Percentiles rank a stretch among this genome's conserved stretches.
These are phyloP conservation scores for Kryptopterus vitreolus DNA, from an alignment of 2,797 vertebrate genomes.

Conservation along the genomic window DNA sequence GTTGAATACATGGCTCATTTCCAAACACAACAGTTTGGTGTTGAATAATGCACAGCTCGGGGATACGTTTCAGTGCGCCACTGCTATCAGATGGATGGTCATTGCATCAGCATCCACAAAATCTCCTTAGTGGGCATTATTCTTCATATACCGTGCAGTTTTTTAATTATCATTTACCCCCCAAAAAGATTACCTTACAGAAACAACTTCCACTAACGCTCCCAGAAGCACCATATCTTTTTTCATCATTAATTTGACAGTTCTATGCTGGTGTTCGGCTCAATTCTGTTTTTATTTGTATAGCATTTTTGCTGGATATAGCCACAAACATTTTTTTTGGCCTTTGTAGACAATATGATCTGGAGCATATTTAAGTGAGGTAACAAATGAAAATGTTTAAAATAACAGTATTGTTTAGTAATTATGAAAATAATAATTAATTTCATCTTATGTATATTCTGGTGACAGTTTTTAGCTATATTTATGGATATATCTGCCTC, in stretches of 20 bases:
- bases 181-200: constrained; percentile 21
- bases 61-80: constrained; percentile 61
- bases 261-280: background rate
- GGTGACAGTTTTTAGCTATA: too few relatives aligned
- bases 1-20: constrained; percentile 58
- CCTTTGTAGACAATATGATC: background rate
- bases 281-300: too few relatives aligned
- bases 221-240: constrained; percentile 1
- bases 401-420: too few relatives aligned
- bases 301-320: too few relatives aligned
- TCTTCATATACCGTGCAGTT: constrained; percentile 35
- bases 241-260: background rate
- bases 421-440: background rate
- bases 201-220: background rate
- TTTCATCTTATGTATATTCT: background rate
- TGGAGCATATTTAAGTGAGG: background rate
- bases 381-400: too few relatives aligned
- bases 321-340: background rate
- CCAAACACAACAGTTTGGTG: constrained; percentile 54
- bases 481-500: background rate
- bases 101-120: constrained; percentile 39
- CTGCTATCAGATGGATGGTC: constrained; percentile 43
- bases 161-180: constrained; percentile 42
- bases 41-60: constrained; percentile 59
- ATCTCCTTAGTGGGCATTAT: constrained; percentile 42